A percentile compares a stretch with the other conserved stretches of the same genome.
These are phyloP conservation scores for Xylocopa sonorina DNA, from an alignment of 1,140 invertebrate species.

Conservation along the genomic window DNA sequence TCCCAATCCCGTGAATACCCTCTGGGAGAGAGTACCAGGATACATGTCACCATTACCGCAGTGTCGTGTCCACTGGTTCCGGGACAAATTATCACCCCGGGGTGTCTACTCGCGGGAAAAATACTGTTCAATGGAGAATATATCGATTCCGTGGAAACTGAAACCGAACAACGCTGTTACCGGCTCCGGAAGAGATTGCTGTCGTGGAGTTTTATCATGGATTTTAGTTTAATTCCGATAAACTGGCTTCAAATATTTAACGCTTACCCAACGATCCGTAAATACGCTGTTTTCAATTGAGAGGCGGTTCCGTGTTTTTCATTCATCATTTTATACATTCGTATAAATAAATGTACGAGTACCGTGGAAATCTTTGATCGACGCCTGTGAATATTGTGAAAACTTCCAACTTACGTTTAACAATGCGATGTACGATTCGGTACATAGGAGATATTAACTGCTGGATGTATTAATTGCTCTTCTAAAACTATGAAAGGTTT, in stretches of 20 bases:
- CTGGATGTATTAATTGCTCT: too few relatives aligned
- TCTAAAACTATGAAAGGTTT: too few relatives aligned
- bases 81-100: neutral
- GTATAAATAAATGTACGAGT: neutral
- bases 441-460: too few relatives aligned
- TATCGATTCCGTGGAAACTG: neutral
- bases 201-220: neutral
- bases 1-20: neutral
- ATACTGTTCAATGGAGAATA: neutral
- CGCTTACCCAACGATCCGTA: neutral
- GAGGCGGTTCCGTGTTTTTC: neutral
- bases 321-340: neutral
- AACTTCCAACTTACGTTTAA: too few relatives aligned
- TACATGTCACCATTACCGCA: constrained; percentile 3
- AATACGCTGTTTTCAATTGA: neutral
- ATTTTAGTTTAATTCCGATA: neutral
- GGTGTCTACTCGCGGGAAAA: neutral
- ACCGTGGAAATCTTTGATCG: neutral
- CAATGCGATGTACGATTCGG: too few relatives aligned
- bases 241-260: neutral
- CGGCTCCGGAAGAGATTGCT: neutral
- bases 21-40: too few relatives aligned
- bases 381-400: too few relatives aligned
- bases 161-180: neutral
- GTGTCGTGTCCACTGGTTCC: neutral